Evolutionary conservation across 2,113 vertebrate species (phyloP).

Genomic region (Sylvia atricapilla): DNA sequence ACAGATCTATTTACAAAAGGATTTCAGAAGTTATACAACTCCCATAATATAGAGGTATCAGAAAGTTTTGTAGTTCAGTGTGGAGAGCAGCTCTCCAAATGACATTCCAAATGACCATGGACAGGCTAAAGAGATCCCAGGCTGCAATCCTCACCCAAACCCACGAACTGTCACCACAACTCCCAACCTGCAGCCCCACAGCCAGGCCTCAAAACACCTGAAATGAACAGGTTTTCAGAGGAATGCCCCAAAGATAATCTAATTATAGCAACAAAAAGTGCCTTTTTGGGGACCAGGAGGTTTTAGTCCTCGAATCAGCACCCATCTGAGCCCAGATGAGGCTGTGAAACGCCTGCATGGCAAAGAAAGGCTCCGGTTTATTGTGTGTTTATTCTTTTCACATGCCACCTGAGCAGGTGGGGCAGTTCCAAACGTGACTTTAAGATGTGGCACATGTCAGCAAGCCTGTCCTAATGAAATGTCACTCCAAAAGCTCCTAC

Average conservation of each 20-base stretch:
- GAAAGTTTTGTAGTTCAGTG: neutral
- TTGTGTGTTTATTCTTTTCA: neutral
- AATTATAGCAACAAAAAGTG: neutral
- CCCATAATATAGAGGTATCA: neutral
- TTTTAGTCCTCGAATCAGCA: neutral
- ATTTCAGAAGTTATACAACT: conserved; percentile 47
- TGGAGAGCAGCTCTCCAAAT: neutral
- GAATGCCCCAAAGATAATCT: neutral
- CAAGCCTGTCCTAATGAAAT: neutral
- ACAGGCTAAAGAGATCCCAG: neutral
- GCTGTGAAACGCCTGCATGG: neutral
- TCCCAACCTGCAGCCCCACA: neutral
- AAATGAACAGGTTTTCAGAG: neutral
- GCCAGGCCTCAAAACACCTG: neutral
- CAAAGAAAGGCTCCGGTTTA: neutral
- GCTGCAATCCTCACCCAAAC: neutral
- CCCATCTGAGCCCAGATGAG: neutral
- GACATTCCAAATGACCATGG: neutral
- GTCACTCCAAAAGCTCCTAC: neutral
- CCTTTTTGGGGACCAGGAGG: neutral
- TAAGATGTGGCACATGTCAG: neutral
- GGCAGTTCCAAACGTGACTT: neutral
- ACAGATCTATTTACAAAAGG: conserved; percentile 33
- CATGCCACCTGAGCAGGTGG: neutral
- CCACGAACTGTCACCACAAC: neutral